Base-by-base conservation (phyloP, 2,888 invertebrate genomes). In the Cantharis rustica region DNA sequence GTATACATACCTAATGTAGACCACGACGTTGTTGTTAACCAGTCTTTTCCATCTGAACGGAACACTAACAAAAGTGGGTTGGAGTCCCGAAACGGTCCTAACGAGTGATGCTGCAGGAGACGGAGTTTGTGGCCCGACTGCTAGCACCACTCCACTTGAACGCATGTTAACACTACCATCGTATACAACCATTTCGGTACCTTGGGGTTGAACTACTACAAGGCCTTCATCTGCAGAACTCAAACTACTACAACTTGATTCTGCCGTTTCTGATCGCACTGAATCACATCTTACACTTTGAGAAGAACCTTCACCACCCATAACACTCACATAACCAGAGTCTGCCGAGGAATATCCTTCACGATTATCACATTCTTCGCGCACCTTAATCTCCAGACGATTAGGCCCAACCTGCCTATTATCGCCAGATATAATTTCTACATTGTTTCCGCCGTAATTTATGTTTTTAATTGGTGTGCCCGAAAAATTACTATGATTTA, bases 11-110 rank as follows among this genome's bases (percentile, higher is more conserved):
- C 95, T 95, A 88, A 94, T 92, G 89, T 95, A 95, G 85, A 94
- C 91, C 87, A 95, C 90, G 87, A 91, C 91, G 83, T 93, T 93
- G 88, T 93, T 93, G 86, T 91, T 92, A 83, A 92, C 89, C 82
- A 93, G 89, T 86, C 95, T 90, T 87, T 93, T 94, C 95, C 95
- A 95, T 80, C 95, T 95, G 84, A 91, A 92, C 82, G 95, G 95
- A 84, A 94, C 92, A 83, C 91, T 84, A 84, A 88, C 84, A 77
- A 83, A 80, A 73, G 83, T 76, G 82, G 81, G 76, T 86, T 85
- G 74, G 61, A 72, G 75, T 71, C 73, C 77, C 66, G 77, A 69
- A 77, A 81, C 79, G 68, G 81, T 77, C 71, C 80, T 75, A 31
- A 80, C 76, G 64, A 81, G 73, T 20, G 82, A 79, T 77, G 77